phyloP scores from a whole-genome alignment of 2,113 vertebrate genomes.

The Coracopsis vasa region DNA sequence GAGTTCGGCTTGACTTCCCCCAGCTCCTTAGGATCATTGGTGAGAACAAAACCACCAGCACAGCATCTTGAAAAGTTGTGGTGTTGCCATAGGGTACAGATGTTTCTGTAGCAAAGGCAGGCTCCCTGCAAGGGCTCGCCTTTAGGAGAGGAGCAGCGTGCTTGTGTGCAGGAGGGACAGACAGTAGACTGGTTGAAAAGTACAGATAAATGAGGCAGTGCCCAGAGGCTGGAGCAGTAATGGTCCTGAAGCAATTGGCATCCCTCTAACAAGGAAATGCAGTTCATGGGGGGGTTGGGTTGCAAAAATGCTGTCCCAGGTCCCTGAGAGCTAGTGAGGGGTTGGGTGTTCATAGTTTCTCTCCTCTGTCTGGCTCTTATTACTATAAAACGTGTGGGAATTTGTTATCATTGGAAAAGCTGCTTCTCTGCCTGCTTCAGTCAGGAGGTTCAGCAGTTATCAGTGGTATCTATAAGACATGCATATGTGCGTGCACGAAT shows the following conservation, averaged over 20 bases:
- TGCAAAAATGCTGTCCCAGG: background rate
- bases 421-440: background rate
- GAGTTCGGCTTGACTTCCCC: background rate
- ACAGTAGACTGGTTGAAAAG: background rate
- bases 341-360: background rate
- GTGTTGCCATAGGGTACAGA: background rate
- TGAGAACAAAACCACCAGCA: background rate
- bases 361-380: background rate
- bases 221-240: background rate
- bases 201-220: background rate
- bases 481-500: background rate
- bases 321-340: background rate
- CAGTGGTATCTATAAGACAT: fast-evolving
- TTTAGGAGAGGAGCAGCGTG: background rate
- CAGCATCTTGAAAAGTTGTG: background rate
- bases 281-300: background rate
- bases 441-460: background rate
- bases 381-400: background rate
- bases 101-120: background rate
- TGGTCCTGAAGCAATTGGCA: background rate
- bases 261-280: background rate
- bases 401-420: background rate
- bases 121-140: background rate
- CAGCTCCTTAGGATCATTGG: background rate
- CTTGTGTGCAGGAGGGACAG: background rate